Evolutionary conservation across 2,797 vertebrate species (phyloP), one percentile per base, ranked within the genome.

Genomic region (Sparus aurata): DNA sequence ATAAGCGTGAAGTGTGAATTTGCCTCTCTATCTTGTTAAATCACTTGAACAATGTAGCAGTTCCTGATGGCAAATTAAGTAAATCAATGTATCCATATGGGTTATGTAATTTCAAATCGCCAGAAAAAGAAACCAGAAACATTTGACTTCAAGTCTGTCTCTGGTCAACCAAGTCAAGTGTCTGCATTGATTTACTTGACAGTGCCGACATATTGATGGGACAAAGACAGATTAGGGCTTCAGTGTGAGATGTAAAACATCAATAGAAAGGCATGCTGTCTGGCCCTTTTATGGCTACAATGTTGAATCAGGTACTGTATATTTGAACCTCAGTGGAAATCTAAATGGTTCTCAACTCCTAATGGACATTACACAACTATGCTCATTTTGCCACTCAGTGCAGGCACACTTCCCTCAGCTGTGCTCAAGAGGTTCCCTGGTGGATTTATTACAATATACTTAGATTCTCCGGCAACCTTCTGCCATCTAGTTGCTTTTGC

Each of bases 341-440:
- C 50, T 13, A 69, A 62, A 69, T 79, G 69, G 45, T 64, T 49
- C 22, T 73, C 69, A 73, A 69, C 45, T 49, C 64, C 22, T 80
- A 73, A 65, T 57, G 63, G 67, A 75, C 59, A n/a, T 55, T 53
- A 54, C 25, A 16, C 69, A 68, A 45, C 58, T 54, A 49, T 4
- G 7, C 46, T 68, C 27, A 41, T 72, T 75, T 78, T 78, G 60
- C 79, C 75, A 3, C 27, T 9, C 17, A 66, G 49, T 17, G 50
- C 23, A 34, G n/a, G 1, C 2, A 16, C 12, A 0, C 38, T 65
- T 77, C 22, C 47, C 8, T 61, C 2, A 0, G 62, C 58, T 65
- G 18, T 23, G 49, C 57, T 76, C 41, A 41, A 63, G 38, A 18
- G 52, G 15, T 12, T 72, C 66, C 62, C 25, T 12, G 45, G 58